phyloP scores from a whole-genome alignment of 2,113 vertebrate species.

The Pangasianodon gigas region DNA sequence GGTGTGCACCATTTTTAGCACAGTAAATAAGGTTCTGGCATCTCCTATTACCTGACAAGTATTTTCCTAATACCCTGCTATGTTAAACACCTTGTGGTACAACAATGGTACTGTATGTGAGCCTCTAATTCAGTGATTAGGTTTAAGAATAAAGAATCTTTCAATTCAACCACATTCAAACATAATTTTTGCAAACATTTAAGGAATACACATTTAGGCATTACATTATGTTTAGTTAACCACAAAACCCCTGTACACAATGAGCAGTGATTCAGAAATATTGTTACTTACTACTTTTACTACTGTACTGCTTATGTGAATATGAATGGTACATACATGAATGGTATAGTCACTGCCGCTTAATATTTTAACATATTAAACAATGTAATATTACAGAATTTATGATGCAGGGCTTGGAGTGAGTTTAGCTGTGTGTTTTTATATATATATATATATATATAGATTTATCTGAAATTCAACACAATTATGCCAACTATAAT shows the following conservation, averaged over 20 bases:
- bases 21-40: slow-evolving; percentile 6
- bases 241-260: not conserved
- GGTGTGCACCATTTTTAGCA: not conserved
- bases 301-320: not conserved
- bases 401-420: not conserved
- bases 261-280: not conserved
- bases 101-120: not conserved
- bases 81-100: not conserved
- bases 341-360: not conserved
- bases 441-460: too few relatives aligned
- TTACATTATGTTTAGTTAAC: not conserved
- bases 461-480: not conserved
- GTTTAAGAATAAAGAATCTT: not conserved
- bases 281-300: not conserved
- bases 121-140: not conserved
- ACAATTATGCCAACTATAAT: not conserved
- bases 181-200: not conserved
- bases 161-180: not conserved
- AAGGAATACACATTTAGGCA: not conserved
- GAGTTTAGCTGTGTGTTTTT: not conserved
- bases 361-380: not conserved
- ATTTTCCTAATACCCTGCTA: not conserved
- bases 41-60: not conserved
- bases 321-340: not conserved
- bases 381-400: not conserved